These are phyloP conservation scores for Lochmaea capreae DNA, from an alignment of 2,888 invertebrate species.

Conservation along the genomic window DNA sequence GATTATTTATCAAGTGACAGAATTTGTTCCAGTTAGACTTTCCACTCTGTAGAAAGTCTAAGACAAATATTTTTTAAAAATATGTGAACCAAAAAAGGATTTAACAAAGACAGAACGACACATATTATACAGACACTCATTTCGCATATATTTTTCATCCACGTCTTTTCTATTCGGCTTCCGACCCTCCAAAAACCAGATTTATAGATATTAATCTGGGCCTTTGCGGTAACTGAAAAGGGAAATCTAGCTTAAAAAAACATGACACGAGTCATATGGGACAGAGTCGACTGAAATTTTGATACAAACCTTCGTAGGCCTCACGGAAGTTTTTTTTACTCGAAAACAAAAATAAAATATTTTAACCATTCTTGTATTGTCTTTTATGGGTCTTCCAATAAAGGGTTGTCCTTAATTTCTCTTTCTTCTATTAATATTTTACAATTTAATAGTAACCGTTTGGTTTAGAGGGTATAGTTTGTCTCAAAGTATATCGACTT, in stretches of 20 bases:
- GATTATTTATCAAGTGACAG: no score
- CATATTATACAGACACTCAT: not conserved
- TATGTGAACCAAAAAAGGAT: not conserved
- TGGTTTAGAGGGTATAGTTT: no score
- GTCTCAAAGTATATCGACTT: no score
- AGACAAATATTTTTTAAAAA: not conserved
- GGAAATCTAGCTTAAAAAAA: conserved; percentile 29
- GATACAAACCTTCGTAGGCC: conserved; percentile 26
- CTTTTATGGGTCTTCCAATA: no score
- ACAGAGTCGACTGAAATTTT: conserved; percentile 32
- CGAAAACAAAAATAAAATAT: not conserved
- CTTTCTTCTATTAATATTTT: no score
- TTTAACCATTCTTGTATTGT: not conserved
- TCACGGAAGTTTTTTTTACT: not conserved
- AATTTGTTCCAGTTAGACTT: no score
- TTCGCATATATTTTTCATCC: conserved; percentile 25
- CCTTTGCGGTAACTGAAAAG: conserved; percentile 33
- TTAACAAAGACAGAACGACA: not conserved
- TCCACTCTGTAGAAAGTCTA: no score
- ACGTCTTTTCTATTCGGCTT: conserved; percentile 16
- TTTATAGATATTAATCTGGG: conserved; percentile 37
- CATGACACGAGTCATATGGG: conserved; percentile 39
- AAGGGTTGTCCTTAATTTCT: no score
- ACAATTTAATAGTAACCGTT: no score
- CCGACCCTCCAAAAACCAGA: conserved; percentile 26